Evolutionary conservation across 2,888 invertebrate species (phyloP), one percentile per base, ranked within the genome.

Genomic region (Diogma glabrata): DNA sequence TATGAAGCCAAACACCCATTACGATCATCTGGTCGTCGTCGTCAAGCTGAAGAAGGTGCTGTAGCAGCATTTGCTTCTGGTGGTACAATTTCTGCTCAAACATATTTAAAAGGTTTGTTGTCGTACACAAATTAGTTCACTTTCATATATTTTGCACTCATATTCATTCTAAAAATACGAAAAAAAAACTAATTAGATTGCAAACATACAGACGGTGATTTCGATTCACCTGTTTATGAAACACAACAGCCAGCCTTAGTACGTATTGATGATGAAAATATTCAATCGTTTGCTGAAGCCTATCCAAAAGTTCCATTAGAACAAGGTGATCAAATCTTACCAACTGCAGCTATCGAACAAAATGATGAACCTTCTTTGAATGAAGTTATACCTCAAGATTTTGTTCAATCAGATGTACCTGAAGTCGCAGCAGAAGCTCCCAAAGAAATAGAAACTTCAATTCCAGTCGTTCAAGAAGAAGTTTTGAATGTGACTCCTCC

Each of bases 21-120:
- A 16, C 20, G 43, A 19, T 60, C 63, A 46, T 57, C 59, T 52
- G 62, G 62, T 5, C 62, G 63, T 52, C 65, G 64, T 14, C 65
- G 67, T 49, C 65, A 67, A 48, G 61, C 66, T 22, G 63, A 64
- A 55, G 66, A 60, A 12, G 66, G 59, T 53, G 53, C 55, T 14
- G 59, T 68, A 49, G 61, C 65, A 47, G 68, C 67, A n/a, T 62
- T 65, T 49, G 70, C 67, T n/a, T 63, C 67, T 54, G 70, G 67
- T 7, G 66, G 67, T 45, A 61, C 64, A 26, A 64, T 67, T 47
- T 65, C 66, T 53, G 64, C 69, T 51, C 65, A 67, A 57, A 66
- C 67, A 51, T 66, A 64, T 57, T 57, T 69, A 51, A 60, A 64
- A 59, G 67, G 69, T 69, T 61, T 62, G n/a, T n/a, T n/a, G n/a